Evolutionary conservation across 1,140 invertebrate species (phyloP).

Genomic region (Megalopta genalis): DNA sequence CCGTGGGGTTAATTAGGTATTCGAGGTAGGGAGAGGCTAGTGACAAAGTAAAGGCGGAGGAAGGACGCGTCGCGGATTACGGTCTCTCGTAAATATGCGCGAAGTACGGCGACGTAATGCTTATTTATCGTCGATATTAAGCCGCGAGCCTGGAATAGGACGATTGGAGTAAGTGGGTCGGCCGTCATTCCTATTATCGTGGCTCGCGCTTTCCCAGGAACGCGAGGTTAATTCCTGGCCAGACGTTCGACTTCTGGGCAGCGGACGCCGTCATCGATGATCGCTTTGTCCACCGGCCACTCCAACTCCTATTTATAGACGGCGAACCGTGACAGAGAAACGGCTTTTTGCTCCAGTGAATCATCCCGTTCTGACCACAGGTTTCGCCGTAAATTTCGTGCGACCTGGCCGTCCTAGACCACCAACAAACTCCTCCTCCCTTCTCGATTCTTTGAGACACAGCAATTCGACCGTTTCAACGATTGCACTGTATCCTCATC

Average conservation of each 20-base stretch:
- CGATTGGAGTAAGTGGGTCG: slow-evolving; percentile 55
- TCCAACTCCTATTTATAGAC: slow-evolving; percentile 16
- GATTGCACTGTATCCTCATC: no score
- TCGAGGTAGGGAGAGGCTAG: background rate
- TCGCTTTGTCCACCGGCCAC: background rate
- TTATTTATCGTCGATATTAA: slow-evolving; percentile 66
- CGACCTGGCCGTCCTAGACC: background rate
- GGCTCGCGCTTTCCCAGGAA: slow-evolving; percentile 45
- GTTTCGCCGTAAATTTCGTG: background rate
- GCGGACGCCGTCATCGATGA: slow-evolving; percentile 9
- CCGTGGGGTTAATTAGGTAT: background rate
- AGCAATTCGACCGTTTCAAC: no score
- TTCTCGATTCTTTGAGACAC: no score
- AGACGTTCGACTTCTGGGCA: slow-evolving; percentile 39
- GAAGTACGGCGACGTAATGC: slow-evolving; percentile 46
- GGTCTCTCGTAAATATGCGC: slow-evolving; percentile 38
- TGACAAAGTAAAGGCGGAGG: slow-evolving; percentile 16
- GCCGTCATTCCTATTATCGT: slow-evolving; percentile 65
- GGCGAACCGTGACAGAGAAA: background rate
- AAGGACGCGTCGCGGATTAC: slow-evolving; percentile 16
- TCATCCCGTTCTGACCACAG: background rate
- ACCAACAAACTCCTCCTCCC: no score
- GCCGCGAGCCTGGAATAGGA: slow-evolving; percentile 34
- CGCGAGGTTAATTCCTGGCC: slow-evolving; percentile 30
- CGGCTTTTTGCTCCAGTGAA: background rate